A percentile compares a stretch with the other conserved stretches of the same genome.
Conservation (phyloP, 2,113 vertebrate species). For the Myocastor coypus region DNA sequence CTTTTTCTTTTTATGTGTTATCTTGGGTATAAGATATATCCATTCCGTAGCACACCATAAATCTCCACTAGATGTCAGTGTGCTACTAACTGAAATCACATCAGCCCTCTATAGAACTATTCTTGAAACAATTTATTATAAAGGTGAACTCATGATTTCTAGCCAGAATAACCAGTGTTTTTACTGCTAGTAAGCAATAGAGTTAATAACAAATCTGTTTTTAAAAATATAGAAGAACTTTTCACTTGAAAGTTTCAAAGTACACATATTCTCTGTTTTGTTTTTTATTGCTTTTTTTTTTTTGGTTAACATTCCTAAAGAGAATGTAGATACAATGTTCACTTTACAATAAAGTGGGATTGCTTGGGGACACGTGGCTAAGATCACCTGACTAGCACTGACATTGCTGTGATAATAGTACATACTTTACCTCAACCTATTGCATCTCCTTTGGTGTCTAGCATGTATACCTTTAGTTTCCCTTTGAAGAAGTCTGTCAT, state of each 20-base stretch:
- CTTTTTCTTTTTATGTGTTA: not conserved
- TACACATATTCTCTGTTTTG: not conserved
- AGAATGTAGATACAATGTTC: not conserved
- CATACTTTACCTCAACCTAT: not conserved
- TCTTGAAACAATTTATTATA: not conserved
- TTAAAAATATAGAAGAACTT: not conserved
- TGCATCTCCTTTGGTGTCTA: not conserved
- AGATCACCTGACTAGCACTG: not conserved
- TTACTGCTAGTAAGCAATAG: not conserved
- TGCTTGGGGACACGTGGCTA: not conserved
- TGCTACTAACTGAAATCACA: constrained; percentile 60
- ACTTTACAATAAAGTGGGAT: not conserved
- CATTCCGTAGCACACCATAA: constrained; percentile 11
- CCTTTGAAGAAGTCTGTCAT: not conserved
- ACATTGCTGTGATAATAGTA: not conserved
- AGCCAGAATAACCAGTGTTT: constrained; percentile 2
- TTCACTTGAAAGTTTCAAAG: constrained; percentile 24
- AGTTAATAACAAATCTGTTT: constrained; percentile 2
- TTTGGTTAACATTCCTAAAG: not conserved
- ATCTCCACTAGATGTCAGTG: constrained; percentile 86
- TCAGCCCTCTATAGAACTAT: not conserved
- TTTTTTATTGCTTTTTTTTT: not conserved
- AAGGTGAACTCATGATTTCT: constrained; percentile 3
- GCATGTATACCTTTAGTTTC: not conserved
- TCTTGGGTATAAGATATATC: not conserved